Percentiles rank a stretch among this genome's conserved stretches.
Conservation (phyloP, 1,140 invertebrate species). For the Carcinoscorpius rotundicauda region DNA sequence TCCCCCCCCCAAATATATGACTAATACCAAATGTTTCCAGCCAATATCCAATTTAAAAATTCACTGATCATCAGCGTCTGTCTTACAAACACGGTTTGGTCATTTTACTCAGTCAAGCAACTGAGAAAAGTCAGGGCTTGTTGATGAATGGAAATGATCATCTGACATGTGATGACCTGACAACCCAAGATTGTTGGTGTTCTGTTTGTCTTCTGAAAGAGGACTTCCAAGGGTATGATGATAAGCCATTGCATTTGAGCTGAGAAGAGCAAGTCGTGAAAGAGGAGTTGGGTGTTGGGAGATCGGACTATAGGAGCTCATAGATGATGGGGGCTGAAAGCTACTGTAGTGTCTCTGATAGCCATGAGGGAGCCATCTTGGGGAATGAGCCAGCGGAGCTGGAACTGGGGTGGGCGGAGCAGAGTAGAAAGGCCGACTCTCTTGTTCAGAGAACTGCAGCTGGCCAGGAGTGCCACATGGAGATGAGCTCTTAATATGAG, state of each 20-base stretch:
- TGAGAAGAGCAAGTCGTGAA: constrained; percentile 18
- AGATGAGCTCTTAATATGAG: no score
- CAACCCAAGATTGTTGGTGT: not conserved
- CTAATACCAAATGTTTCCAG: no score
- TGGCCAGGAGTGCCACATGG: not conserved
- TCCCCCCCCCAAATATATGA: no score
- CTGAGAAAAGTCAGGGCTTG: constrained; percentile 21
- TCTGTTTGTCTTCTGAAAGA: constrained; percentile 1
- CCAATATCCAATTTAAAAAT: no score
- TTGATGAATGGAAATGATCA: constrained; percentile 18
- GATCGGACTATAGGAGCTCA: constrained; percentile 13
- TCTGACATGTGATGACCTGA: constrained; percentile 14
- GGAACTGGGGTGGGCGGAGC: constrained; percentile 19
- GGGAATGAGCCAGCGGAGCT: constrained; percentile 13
- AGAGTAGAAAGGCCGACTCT: constrained; percentile 19
- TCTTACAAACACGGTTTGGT: no score
- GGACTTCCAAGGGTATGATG: constrained; percentile 11
- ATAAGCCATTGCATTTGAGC: constrained; percentile 15
- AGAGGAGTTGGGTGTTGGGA: constrained; percentile 18
- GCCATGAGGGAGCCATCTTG: constrained; percentile 18
- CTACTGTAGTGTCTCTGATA: constrained; percentile 15
- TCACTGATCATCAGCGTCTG: no score
- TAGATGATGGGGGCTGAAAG: constrained; percentile 15
- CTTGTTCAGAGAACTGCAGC: constrained; percentile 9
- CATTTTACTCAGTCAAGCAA: constrained; percentile 13